Percentiles rank a stretch among this genome's conserved stretches.
phyloP scores from a whole-genome alignment of 2,113 vertebrate species.

The Tragulus kanchil region DNA sequence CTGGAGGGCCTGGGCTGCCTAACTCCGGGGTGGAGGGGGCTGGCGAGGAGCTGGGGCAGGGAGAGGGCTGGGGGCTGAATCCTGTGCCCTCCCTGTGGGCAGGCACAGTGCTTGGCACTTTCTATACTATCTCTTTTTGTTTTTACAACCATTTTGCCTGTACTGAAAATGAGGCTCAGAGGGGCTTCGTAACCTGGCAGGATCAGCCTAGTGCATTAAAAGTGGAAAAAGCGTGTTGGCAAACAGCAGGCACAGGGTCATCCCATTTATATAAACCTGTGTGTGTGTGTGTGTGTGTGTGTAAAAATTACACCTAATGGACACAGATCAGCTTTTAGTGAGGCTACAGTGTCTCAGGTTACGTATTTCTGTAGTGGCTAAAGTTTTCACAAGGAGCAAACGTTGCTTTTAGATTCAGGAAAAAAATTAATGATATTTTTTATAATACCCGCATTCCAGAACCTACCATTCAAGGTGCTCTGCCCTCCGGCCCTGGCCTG shows the following conservation, averaged over 20 bases:
- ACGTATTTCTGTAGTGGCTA: not conserved
- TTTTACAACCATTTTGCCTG: not conserved
- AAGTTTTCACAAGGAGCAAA: not conserved
- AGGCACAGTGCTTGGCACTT: too few species aligned
- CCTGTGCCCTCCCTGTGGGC: not conserved
- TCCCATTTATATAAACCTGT: not conserved
- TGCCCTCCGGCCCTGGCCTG: not conserved
- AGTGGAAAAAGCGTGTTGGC: not conserved
- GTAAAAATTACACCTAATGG: not conserved
- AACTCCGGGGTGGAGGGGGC: not conserved
- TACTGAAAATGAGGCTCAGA: not conserved
- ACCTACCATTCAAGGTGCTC: not conserved
- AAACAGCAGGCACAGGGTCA: not conserved
- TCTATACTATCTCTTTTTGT: not conserved
- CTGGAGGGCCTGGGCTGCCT: not conserved
- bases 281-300: not conserved
- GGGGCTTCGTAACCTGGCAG: not conserved
- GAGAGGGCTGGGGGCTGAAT: not conserved
- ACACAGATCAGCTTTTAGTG: not conserved
- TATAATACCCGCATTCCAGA: not conserved
- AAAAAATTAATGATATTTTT: not conserved
- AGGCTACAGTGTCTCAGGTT: not conserved
- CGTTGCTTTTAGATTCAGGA: not conserved
- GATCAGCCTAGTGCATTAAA: not conserved
- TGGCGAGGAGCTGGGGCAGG: not conserved